Conservation (phyloP, 2,113 vertebrate species). For the Leptosomus discolor region DNA sequence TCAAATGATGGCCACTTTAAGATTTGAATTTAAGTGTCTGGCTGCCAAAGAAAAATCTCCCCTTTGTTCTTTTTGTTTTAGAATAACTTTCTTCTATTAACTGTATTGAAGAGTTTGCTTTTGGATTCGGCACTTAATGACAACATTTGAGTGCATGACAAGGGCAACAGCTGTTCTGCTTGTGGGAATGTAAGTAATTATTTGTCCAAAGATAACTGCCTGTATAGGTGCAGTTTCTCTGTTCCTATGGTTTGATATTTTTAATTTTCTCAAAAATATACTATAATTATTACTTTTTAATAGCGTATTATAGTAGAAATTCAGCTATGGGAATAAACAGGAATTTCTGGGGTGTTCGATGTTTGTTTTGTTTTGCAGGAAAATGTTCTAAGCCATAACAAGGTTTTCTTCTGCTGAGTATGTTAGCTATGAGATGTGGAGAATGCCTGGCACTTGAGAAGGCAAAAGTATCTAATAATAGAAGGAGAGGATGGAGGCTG, state of each 20-base stretch:
- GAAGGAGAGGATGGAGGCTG: neutral
- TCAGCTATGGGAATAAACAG: neutral
- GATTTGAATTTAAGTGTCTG: neutral
- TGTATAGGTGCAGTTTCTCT: neutral
- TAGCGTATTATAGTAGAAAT: neutral
- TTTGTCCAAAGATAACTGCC: neutral
- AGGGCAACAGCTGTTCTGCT: neutral
- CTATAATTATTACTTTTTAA: neutral
- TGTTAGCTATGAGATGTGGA: neutral
- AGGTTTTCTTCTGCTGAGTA: neutral
- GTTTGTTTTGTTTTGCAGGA: neutral
- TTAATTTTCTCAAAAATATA: neutral
- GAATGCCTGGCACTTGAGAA: neutral
- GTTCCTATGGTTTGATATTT: neutral
- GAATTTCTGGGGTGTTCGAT: neutral
- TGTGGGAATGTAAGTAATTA: neutral
- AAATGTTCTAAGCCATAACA: neutral
- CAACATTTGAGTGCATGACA: neutral
- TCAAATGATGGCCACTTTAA: neutral
- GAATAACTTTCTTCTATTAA: neutral
- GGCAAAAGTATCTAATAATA: constrained; percentile 12
- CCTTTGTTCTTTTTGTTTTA: neutral
- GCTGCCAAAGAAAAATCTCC: neutral
- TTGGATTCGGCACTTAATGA: neutral
- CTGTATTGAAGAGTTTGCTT: neutral